A percentile compares a stretch with the other conserved stretches of the same genome.
Evolutionary conservation across 2,888 invertebrate species (phyloP).

Genomic region (Andrena fulva): DNA sequence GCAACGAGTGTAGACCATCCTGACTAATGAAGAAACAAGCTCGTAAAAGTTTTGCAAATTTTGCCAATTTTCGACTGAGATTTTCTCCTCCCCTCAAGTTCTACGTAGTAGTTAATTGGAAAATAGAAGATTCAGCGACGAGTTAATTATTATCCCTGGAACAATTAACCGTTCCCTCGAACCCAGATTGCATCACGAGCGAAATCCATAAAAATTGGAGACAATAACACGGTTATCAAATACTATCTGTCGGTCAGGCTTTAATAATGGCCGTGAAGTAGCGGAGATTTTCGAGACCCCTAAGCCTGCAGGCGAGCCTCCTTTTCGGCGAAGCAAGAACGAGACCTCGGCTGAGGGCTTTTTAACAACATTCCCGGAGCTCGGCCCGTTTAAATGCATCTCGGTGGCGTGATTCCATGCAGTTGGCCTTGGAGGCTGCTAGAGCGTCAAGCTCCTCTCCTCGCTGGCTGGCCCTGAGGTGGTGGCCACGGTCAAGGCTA

Average conservation of each 20-base stretch:
- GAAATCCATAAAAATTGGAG: too few species aligned
- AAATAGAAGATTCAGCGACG: too few species aligned
- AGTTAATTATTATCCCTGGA: background rate
- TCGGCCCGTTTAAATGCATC: conserved; percentile 73
- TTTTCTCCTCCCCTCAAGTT: too few species aligned
- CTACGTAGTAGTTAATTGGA: too few species aligned
- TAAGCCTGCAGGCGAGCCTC: background rate
- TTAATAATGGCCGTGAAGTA: background rate
- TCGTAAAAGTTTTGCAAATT: conserved; percentile 25
- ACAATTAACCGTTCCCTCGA: background rate
- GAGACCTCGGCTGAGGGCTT: conserved; percentile 34
- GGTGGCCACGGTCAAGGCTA: conserved; percentile 83
- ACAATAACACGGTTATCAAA: background rate
- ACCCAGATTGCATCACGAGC: background rate
- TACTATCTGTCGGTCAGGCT: too few species aligned
- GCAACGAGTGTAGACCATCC: background rate
- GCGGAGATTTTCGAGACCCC: background rate
- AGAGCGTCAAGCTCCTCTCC: conserved; percentile 75
- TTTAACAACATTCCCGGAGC: conserved; percentile 64
- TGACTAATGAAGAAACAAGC: conserved; percentile 29
- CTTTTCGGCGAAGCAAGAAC: conserved; percentile 24
- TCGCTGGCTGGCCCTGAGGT: conserved; percentile 80
- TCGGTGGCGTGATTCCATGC: conserved; percentile 78
- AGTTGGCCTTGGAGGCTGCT: conserved; percentile 81
- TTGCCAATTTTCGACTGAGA: conserved; percentile 11